These are phyloP conservation scores for Tribolium castaneum DNA, from an alignment of 1,140 invertebrate genomes.

Conservation along the genomic window DNA sequence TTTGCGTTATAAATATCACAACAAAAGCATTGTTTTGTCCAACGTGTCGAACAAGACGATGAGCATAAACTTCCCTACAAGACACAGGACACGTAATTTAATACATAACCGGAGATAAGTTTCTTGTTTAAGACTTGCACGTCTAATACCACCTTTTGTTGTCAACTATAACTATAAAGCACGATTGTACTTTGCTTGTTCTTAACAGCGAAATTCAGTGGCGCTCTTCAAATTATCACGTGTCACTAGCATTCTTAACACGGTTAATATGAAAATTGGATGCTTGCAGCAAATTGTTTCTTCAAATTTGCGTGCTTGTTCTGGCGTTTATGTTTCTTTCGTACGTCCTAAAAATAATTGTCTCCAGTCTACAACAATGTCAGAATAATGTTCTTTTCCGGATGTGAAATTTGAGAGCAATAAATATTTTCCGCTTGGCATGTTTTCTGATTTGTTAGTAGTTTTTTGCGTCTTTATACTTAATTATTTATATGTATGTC, in stretches of 20 bases:
- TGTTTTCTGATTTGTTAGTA: too few relatives aligned
- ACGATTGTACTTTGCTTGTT: neutral
- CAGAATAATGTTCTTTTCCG: too few relatives aligned
- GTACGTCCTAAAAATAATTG: too few relatives aligned
- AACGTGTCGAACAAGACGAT: neutral
- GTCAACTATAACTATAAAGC: constrained; percentile 7
- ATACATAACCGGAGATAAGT: constrained; percentile 21
- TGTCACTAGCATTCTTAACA: neutral
- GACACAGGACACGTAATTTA: constrained; percentile 16
- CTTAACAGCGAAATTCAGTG: neutral
- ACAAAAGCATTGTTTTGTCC: neutral
- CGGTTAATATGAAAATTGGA: neutral
- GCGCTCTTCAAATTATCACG: constrained; percentile 7
- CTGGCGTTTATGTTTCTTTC: too few relatives aligned
- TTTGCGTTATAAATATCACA: constrained; percentile 15
- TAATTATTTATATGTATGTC: too few relatives aligned
- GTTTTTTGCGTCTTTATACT: too few relatives aligned
- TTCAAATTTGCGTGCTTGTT: neutral
- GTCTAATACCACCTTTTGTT: constrained; percentile 17
- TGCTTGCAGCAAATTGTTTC: neutral
- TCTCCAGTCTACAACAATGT: too few relatives aligned
- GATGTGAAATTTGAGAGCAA: too few relatives aligned
- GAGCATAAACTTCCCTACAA: constrained; percentile 21
- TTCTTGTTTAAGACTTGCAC: constrained; percentile 29
- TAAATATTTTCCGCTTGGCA: too few relatives aligned